Base-by-base conservation (phyloP, 2,113 vertebrate species). In the Oreocharis arfaki region DNA sequence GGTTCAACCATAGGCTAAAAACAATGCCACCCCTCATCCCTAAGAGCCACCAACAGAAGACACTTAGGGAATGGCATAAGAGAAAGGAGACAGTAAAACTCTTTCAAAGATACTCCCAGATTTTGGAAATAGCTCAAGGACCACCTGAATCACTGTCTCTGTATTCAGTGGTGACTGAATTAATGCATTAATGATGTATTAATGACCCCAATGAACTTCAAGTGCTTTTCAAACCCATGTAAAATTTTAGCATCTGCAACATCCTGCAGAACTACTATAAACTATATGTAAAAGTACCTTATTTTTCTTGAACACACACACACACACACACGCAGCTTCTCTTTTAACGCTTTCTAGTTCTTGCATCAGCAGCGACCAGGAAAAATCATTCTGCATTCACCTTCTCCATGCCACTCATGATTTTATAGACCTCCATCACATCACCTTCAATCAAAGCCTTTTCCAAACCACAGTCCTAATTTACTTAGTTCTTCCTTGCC, bases 401-500 rank as follows among this genome's bases (percentile, higher is more conserved):
- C 61, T 90, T 82, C 65, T 68, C 52, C 7, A 33, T 35, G 32
- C 23, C 78, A 73, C 44, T 94, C 74, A 49, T 42, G 87, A 91
- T 89, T 95, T 91, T 41, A 87, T 1, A 94, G 81, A 79, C 37
- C 65, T 89, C 65, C 53, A 79, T 60, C 47, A 78, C 60, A 78
- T 60, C 69, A 79, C 11, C 59, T 85, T 65, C 90, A 94, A 94
- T 80, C 94, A 88, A 89, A 84, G n/a, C 52, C 65, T 82, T 71
- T 76, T 76, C 80, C 74, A 89, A 94, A 87, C 81, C 57, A 57
- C 41, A 53, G 59, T 53, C 18, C 24, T 80, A 85, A 93, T 83
- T 95, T 95, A 76, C 30, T 61, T 83, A 56, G 85, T 27, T 79
- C 61, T 65, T 93, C 41, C 65, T 83, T 73, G 55, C 55, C 74